Base-by-base conservation (phyloP, 2,888 invertebrate species). In the Tenthredo amoena region DNA sequence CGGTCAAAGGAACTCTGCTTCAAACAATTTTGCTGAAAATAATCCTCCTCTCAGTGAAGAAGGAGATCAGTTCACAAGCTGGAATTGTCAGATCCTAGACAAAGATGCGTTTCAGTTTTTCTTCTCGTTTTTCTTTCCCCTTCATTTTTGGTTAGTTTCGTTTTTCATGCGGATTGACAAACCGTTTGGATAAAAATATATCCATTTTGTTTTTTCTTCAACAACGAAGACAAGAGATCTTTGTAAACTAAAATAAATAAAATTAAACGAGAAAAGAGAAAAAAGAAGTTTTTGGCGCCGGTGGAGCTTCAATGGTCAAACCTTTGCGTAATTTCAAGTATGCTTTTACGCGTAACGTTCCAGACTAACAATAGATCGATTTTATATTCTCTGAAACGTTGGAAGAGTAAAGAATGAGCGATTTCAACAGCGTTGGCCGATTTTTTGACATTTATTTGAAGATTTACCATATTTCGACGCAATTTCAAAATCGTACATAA, bases 1-100 rank as follows among this genome's bases (percentile, higher is more conserved):
- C 40, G 72, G 43, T 74, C 72, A 55, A 77, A 77, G 50, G 77
- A 77, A 77, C 77, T 77, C 55, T 18, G 55, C 77, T 18, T 34
- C 10, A 18, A 62, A 81, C 58, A n/a, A 9, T 62, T 81, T 40
- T 50, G 81, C 21, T 62, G 40, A 81, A 62, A 81, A 81, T 81
- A 58, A 81, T 58, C 40, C 58, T 62, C 40, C n/a, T 21, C 43
- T 40, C n/a, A 21, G 9, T 40, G 2, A 62, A n/a, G 12, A 37
- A 37, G 37, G 2, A 81, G 21, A 37, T 10, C 1, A 72, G 43
- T 31, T 7, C 12, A 26, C 34, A 77, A 77, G 47, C n/a, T 31
- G 7, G 15, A 6, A 18, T 34, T 68, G 4, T 34, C 5, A 18
- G 31, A 68, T 68, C 7, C 26, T 34, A 68, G 68, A 68, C 68